Base-by-base conservation (phyloP, 2,113 vertebrate species). In the Lucifuga dentata region DNA sequence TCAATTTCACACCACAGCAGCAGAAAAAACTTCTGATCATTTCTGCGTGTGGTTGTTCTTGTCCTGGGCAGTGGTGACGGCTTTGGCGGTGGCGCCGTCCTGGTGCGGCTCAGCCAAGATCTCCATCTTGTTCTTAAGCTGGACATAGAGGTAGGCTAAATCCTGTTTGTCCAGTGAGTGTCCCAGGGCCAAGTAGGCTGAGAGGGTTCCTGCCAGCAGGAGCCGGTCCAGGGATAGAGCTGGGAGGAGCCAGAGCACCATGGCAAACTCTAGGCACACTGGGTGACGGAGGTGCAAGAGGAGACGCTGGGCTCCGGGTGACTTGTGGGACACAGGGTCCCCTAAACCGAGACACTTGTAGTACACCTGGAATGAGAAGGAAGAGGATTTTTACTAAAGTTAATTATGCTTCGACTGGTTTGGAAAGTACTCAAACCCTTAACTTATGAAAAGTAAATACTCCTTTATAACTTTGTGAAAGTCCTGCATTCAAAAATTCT, bases 101-200 rank as follows among this genome's bases (percentile, higher is more conserved):
- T 23, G 61, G 5, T 83, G 89, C 59, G 90, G 87, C 6, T 87
- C 35, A 0, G 86, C 81, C 46, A 95, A 91, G 64, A 95, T 53
- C 56, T 90, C 89, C 67, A 95, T 88, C 84, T 95, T 96, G 85
- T 81, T 89, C 33, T 89, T 92, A 8, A 96, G 68, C 79, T 94
- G 94, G 16, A 84, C 68, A 0, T 90, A 92, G 33, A 97, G 92
- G 83, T 95, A 97, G 21, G 71, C 59, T 36, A 95, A 94, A 80
- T 97, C 96, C 73, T 95, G 94, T 32, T 89, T 87, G 80, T 97
- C 96, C 46, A 97, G 93, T 13, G 93, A 92, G 23, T 97, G 95
- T 2, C 93, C 95, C 41, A 93, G 81, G 57, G 83, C 83, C 73
- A 96, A 83, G 84, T 97, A 97, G 23, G 90, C 49, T 0, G 95